Evolutionary conservation across 2,113 vertebrate species (phyloP), one percentile per base, ranked within the genome.

Genomic region (Aptenodytes patagonicus): DNA sequence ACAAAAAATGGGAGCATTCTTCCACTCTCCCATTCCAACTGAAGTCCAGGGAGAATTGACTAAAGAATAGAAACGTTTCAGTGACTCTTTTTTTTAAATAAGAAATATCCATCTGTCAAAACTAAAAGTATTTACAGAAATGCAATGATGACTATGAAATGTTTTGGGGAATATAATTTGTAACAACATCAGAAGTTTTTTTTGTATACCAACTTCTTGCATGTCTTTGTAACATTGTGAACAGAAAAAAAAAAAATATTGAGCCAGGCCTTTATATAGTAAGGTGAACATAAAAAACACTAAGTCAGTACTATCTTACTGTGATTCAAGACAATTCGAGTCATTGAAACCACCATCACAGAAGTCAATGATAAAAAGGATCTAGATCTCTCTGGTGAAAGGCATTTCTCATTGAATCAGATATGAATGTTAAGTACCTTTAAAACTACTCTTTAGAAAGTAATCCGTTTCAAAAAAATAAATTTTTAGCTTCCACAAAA

Each of bases 391-490:
- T 90, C 22, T 57, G 54, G 77, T 70, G 22, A 65, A 88, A 94
- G 54, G 7, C 0, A 1, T 92, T 90, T 72, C 29, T 69, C 32
- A 42, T 3, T 31, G 54, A 91, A 65, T 70, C 16, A 44, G 32
- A 19, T 32, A 73, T 7, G 3, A 68, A 29, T 16, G 18, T 57
- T n/a, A 73, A 89, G 18, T 32, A 75, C 19, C 29, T 52, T 46
- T n/a, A 61, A 46, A 66, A 51, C 26, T 5, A 36, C 11, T 44
- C 42, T 49, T 97, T 58, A 87, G 42, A n/a, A 96, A 86, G 69
- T 69, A 93, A 42, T 94, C 62, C 36, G 22, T 71, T 93, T 42
- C 52, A 87, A 96, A 96, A 95, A 96, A 95, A 15, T 16, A 61
- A 54, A 47, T 28, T 40, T 20, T 28, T 32, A 65, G 42, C 8